Evolutionary conservation across 2,113 vertebrate genomes (phyloP).

Genomic region (Grammomys dolichurus): DNA sequence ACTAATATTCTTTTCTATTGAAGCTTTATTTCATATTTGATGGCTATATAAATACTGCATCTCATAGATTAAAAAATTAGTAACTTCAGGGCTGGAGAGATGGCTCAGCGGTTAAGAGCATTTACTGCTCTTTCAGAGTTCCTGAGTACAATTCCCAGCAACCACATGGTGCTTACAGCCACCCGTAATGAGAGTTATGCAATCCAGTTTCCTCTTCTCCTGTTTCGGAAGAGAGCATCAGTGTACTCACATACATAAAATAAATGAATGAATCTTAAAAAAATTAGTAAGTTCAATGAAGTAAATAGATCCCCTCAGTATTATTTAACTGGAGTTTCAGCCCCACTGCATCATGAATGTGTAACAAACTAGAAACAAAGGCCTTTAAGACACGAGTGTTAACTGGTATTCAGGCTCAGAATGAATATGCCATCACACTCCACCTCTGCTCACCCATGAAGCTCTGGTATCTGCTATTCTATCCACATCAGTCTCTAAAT

Average conservation of each 20-base stretch:
- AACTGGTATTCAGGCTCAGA: neutral
- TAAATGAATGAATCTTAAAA: neutral
- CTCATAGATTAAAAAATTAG: conserved; percentile 42
- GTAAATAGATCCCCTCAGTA: neutral
- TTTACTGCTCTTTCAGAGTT: too few relatives aligned
- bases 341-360: neutral
- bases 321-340: neutral
- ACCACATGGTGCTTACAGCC: too few relatives aligned
- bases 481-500: neutral
- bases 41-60: neutral
- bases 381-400: neutral
- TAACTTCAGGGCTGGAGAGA: neutral
- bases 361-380: neutral
- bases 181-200: too few relatives aligned
- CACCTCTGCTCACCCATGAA: neutral
- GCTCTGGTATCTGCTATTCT: neutral
- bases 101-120: too few relatives aligned
- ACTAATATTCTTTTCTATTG: neutral
- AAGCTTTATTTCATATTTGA: conserved; percentile 15
- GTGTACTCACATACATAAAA: too few relatives aligned
- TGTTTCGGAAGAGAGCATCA: too few relatives aligned
- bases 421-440: neutral
- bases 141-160: too few relatives aligned
- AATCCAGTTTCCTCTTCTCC: too few relatives aligned
- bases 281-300: neutral